These are phyloP conservation scores for Epinotia brunnichana DNA, from an alignment of 2,888 invertebrate genomes.

Conservation along the genomic window DNA sequence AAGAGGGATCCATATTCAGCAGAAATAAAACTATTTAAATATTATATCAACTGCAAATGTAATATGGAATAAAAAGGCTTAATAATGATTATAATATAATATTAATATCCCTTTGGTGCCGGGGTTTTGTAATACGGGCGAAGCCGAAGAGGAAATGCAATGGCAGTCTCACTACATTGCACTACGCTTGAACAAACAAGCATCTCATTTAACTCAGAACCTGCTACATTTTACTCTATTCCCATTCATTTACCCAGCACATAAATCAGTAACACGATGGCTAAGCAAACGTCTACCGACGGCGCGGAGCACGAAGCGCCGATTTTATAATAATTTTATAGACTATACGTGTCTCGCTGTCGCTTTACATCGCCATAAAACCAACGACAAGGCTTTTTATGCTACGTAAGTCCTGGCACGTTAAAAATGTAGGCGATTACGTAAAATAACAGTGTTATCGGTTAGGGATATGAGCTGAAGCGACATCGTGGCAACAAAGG, in stretches of 20 bases:
- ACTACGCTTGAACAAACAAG: neutral
- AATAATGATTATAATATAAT: too few relatives aligned
- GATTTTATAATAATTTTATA: conserved; percentile 27
- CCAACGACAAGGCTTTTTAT: neutral
- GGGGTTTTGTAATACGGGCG: neutral
- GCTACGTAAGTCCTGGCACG: neutral
- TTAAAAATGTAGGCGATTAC: conserved; percentile 7
- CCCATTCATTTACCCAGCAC: conserved; percentile 11
- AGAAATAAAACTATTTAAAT: too few relatives aligned
- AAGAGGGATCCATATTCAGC: too few relatives aligned
- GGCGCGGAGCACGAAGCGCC: conserved; percentile 8
- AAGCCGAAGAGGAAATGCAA: neutral
- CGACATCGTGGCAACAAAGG: neutral
- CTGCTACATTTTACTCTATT: neutral
- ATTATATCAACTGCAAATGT: too few relatives aligned
- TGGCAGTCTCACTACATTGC: neutral
- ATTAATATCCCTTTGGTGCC: too few relatives aligned
- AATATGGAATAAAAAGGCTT: too few relatives aligned
- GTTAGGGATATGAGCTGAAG: neutral
- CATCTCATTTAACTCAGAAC: neutral
- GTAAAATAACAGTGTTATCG: conserved; percentile 3
- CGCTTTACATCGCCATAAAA: neutral
- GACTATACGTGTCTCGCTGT: conserved; percentile 11
- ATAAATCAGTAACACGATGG: conserved; percentile 6
- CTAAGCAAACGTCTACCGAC: conserved; percentile 3